phyloP scores from a whole-genome alignment of 2,888 invertebrate genomes.

The Nineta flava region DNA sequence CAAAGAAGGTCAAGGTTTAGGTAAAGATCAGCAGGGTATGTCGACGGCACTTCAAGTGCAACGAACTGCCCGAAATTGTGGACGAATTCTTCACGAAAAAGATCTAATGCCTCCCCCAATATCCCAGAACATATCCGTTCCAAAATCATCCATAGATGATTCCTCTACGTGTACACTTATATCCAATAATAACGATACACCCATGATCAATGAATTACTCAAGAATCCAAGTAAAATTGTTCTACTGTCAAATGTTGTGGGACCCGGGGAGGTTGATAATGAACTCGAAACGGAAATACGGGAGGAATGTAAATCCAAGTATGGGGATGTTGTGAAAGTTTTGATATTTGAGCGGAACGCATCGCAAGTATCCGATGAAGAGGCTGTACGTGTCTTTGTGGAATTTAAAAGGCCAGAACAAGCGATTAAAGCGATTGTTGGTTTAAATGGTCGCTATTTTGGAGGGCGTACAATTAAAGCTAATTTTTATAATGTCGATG shows the following conservation, averaged over 20 bases:
- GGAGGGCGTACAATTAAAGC: conserved; percentile 3
- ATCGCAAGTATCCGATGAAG: neutral
- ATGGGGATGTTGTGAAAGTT: conserved; percentile 5
- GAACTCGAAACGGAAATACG: conserved; percentile 5
- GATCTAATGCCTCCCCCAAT: neutral
- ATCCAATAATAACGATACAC: neutral
- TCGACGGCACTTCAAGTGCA: neutral
- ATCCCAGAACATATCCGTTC: too few relatives aligned
- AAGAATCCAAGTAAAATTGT: conserved; percentile 5
- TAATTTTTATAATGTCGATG: conserved; percentile 1
- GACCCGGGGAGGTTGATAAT: conserved; percentile 5
- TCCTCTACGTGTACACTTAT: neutral
- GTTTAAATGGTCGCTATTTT: conserved; percentile 5
- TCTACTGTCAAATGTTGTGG: conserved; percentile 1
- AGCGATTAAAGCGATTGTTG: conserved; percentile 4
- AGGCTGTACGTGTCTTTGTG: conserved; percentile 5
- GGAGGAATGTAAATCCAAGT: conserved; percentile 5
- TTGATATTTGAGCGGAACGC: conserved; percentile 1
- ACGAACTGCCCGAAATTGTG: neutral
- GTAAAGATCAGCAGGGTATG: conserved; percentile 6
- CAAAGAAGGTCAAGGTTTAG: conserved; percentile 6
- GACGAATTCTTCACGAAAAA: conserved; percentile 2
- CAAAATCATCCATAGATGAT: neutral
- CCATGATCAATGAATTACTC: neutral
- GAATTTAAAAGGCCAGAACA: conserved; percentile 1